Evolutionary conservation across 1,140 invertebrate species (phyloP), one percentile per base, ranked within the genome.

Genomic region (Homalodisca vitripennis): DNA sequence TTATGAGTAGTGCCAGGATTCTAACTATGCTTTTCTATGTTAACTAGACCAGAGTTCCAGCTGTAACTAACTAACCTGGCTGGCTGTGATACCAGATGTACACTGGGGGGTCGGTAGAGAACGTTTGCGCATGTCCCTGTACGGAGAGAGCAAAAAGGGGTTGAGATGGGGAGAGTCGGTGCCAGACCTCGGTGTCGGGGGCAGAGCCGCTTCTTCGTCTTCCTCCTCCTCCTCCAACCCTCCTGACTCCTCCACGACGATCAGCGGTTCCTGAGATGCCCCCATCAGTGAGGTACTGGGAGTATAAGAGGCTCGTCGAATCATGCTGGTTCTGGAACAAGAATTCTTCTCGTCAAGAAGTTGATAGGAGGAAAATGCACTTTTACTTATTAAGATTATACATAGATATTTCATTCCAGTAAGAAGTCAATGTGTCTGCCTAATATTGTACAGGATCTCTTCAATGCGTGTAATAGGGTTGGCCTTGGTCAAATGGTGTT

Each of bases 91-190:
- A 48, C 92, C 92, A 32, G 89, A 86, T 55, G 89, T 91, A 73
- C 91, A 92, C 72, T 90, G 87, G 10, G 90, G 91, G 0, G 91
- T 92, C 1, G 91, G 92, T 72, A 93, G 79, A 6, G 91, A 93
- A 73, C 92, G 88, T 76, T 93, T 93, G 63, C 91, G 83, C 1
- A 86, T 85, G 72, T 88, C 87, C 29, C 89, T 82, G 85, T 89
- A 92, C 0, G 92, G 91, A 2, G 89, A 92, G 10, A 93, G 78
- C 31, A 92, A 82, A 80, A 90, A 91, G 0, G 91, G 90, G 78
- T 92, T 92, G 88, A 84, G 24, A 29, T 80, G 81, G 3, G 90
- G 89, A 0, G 89, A 91, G 76, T 91, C 89, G 77, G 71, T 85
- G 86, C 64, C 85, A 82, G 13, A 48, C 13, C 84, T 81, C 0